phyloP scores from a whole-genome alignment of 1,140 invertebrate species.

The Heliconius congener region DNA sequence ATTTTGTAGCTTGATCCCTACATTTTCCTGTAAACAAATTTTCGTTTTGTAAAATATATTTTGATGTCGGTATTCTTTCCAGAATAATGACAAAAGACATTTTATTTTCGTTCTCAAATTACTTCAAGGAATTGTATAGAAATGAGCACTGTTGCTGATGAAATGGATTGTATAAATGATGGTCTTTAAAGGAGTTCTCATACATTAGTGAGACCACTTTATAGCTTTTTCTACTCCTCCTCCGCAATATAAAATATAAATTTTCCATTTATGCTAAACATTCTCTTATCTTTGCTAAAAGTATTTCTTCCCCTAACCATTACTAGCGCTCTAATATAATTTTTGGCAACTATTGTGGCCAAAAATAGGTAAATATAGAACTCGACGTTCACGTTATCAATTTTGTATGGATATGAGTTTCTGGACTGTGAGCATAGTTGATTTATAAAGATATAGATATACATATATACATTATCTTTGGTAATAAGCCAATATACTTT shows the following conservation, averaged over 20 bases:
- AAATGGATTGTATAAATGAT: background rate
- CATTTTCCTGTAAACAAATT: constrained; percentile 22
- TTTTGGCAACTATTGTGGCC: constrained; percentile 44
- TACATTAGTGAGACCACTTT: background rate
- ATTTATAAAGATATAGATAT: constrained; percentile 40
- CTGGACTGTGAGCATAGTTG: constrained; percentile 34
- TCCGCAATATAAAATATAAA: constrained; percentile 24
- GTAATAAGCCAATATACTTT: constrained; percentile 23
- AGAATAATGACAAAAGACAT: background rate
- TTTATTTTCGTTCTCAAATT: background rate
- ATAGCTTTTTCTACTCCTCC: background rate
- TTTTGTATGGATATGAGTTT: constrained; percentile 42
- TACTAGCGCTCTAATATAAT: constrained; percentile 35
- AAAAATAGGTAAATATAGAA: constrained; percentile 43
- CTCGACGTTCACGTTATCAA: constrained; percentile 35
- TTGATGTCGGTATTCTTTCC: background rate
- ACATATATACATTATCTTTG: constrained; percentile 25
- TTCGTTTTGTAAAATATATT: constrained; percentile 14
- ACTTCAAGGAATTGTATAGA: constrained; percentile 2
- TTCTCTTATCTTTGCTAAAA: constrained; percentile 32
- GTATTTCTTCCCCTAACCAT: constrained; percentile 34
- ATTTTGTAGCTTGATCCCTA: constrained; percentile 10
- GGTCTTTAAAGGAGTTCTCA: background rate
- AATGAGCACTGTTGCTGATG: background rate
- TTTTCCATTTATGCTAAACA: constrained; percentile 31